Conservation (phyloP, 2,113 vertebrate genomes). For the Dryoscopus gambensis region DNA sequence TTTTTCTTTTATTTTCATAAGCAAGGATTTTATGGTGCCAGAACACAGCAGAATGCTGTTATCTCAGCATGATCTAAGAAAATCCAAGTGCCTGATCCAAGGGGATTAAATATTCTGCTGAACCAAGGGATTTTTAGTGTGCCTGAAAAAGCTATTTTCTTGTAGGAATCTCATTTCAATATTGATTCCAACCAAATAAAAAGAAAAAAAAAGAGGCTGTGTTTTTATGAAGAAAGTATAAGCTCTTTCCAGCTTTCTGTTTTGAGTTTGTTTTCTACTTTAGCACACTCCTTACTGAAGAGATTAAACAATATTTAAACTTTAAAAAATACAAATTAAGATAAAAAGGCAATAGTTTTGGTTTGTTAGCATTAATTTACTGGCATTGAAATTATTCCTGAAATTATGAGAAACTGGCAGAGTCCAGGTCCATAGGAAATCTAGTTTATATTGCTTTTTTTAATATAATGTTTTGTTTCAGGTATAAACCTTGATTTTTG, state of each 20-base stretch:
- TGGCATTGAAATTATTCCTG: not conserved
- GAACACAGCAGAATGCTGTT: conserved; percentile 68
- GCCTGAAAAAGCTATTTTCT: conserved; percentile 68
- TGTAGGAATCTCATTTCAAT: conserved; percentile 54
- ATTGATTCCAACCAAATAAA: not conserved
- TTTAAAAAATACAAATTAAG: not conserved
- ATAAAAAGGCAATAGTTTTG: not conserved
- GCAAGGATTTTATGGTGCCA: conserved; percentile 69
- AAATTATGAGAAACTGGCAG: not conserved
- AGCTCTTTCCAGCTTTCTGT: not conserved
- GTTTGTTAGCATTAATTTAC: not conserved
- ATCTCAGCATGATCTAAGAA: conserved; percentile 73
- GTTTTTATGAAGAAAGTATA: conserved; percentile 4
- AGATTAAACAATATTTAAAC: not conserved
- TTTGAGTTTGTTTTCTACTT: not conserved
- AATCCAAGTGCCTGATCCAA: conserved; percentile 67
- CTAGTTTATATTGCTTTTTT: not conserved
- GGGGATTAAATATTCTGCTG: conserved; percentile 67
- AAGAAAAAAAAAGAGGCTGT: not conserved
- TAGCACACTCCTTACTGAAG: not conserved
- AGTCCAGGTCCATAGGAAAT: not conserved
- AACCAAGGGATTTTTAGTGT: conserved; percentile 52
- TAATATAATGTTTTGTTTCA: not conserved
- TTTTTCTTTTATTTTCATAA: conserved; percentile 73
- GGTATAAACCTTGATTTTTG: not conserved